Base-by-base conservation (phyloP, 2,888 invertebrate genomes). In the Troilus luridus region DNA sequence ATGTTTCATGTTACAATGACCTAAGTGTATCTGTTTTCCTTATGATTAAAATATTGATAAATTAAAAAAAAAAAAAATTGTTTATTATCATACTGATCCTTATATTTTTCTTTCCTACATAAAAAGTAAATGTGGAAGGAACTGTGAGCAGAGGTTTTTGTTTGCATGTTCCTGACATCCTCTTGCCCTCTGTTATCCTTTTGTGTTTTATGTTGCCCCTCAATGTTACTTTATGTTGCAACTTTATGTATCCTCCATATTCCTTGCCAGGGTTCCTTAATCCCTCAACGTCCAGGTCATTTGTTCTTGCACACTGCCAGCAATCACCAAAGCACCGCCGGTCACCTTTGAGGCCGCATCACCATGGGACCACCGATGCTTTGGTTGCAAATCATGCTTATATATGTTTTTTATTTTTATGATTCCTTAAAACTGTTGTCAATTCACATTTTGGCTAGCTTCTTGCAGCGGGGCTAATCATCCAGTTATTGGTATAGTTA, bases 151-250 rank as follows among this genome's bases (percentile, higher is more conserved):
- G 85, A n/a, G n/a, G 5, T 58, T 56, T 56, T 85, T 85, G 85
- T 85, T 77, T 90, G 90, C 90, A 90, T 90, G 90, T 77, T 77
- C 90, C 90, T 77, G 1, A 17, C 12, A 56, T 58, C 62, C 90
- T 8, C 8, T 24, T 90, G 41, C 41, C 90, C 90, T 77, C 21
- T 90, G 77, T 77, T n/a, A 64, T 77, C 90, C 90, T 62, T 90
- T 58, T 77, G 90, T 90, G 90, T 90, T 90, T 89, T 90, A 90
- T 90, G 90, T 90, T 90, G 60, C n/a, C 90, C 90, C 41, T 90
- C 85, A 90, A 90, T 90, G 90, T 90, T 88, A 59, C 81, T 90
- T 85, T 90, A 90, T 90, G 90, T 90, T 90, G 90, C 85, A 85
- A 90, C 60, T 54, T 11, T 88, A 60, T 90, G 90, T 90, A 54